phyloP scores from a whole-genome alignment of 2,113 vertebrate genomes.

The Xiphias gladius region DNA sequence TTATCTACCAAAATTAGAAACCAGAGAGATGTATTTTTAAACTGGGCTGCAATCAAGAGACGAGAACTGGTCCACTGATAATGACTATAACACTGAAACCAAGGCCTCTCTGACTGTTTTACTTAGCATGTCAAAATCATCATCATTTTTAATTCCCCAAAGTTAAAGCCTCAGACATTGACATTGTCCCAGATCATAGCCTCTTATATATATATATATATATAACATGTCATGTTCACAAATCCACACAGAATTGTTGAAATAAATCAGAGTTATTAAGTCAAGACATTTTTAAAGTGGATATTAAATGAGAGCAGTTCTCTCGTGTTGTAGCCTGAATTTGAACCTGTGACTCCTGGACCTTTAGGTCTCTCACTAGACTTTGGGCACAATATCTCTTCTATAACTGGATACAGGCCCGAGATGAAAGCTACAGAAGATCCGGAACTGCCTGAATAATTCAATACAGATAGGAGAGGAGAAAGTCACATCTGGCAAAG shows the following conservation, averaged over 20 bases:
- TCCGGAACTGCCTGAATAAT: slow-evolving; percentile 83
- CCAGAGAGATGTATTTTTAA: slow-evolving; percentile 30
- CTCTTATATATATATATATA: no score
- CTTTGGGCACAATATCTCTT: slow-evolving; percentile 67
- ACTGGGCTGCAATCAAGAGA: slow-evolving; percentile 32
- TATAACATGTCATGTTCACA: slow-evolving; percentile 57
- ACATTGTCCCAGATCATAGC: not conserved
- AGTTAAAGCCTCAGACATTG: not conserved
- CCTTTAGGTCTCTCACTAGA: slow-evolving; percentile 69
- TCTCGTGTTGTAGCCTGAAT: slow-evolving; percentile 59
- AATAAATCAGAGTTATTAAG: slow-evolving; percentile 56
- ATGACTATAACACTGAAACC: slow-evolving; percentile 37
- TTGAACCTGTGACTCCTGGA: slow-evolving; percentile 73
- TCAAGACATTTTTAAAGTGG: slow-evolving; percentile 32
- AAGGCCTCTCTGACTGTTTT: slow-evolving; percentile 13
- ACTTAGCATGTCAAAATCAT: slow-evolving; percentile 10
- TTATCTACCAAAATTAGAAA: slow-evolving; percentile 48
- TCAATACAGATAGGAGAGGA: slow-evolving; percentile 80
- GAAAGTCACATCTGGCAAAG: slow-evolving; percentile 82
- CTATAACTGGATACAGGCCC: slow-evolving; percentile 75
- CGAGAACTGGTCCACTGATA: slow-evolving; percentile 27
- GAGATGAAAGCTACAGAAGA: slow-evolving; percentile 81
- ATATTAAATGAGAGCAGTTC: slow-evolving; percentile 30
- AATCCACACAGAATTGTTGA: slow-evolving; percentile 32
- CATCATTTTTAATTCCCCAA: slow-evolving; percentile 12